phyloP scores from a whole-genome alignment of 2,888 invertebrate genomes.

The Azorinus chamasolen region DNA sequence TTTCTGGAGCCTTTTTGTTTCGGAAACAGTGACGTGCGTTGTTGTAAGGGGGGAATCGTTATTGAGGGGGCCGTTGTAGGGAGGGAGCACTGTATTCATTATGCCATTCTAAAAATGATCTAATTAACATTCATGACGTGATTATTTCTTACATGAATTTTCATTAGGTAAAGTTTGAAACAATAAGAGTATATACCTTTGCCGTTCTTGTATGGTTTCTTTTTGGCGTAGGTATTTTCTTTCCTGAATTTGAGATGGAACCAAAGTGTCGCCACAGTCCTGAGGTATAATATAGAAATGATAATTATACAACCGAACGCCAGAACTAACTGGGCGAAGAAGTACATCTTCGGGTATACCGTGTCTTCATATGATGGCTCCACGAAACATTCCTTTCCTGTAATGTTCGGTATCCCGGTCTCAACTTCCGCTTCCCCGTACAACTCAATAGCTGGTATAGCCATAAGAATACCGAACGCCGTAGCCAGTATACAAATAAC shows the following conservation, averaged over 20 bases:
- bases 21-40: too few species aligned
- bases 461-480: conserved; percentile 65
- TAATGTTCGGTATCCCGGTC: conserved; percentile 64
- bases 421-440: conserved; percentile 70
- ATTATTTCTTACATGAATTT: too few species aligned
- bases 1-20: too few species aligned
- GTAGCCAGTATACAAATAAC: conserved; percentile 61
- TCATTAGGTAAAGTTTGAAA: too few species aligned
- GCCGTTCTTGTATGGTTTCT: background rate
- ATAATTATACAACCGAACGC: conserved; percentile 59
- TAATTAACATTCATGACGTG: too few species aligned
- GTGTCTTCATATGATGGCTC: conserved; percentile 60
- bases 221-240: conserved; percentile 51
- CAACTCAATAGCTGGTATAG: conserved; percentile 64
- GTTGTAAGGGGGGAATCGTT: too few species aligned
- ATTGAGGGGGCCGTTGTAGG: too few species aligned
- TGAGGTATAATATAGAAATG: conserved; percentile 64
- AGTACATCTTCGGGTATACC: conserved; percentile 65
- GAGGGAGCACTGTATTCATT: too few species aligned
- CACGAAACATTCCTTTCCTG: conserved; percentile 75
- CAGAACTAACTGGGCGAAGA: conserved; percentile 59
- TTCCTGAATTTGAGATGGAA: conserved; percentile 60
- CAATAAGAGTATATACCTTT: too few species aligned
- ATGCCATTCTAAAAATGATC: too few species aligned
- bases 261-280: conserved; percentile 62